These are phyloP conservation scores for Neogobius melanostomus DNA, from an alignment of 2,113 vertebrate species.

Conservation along the genomic window DNA sequence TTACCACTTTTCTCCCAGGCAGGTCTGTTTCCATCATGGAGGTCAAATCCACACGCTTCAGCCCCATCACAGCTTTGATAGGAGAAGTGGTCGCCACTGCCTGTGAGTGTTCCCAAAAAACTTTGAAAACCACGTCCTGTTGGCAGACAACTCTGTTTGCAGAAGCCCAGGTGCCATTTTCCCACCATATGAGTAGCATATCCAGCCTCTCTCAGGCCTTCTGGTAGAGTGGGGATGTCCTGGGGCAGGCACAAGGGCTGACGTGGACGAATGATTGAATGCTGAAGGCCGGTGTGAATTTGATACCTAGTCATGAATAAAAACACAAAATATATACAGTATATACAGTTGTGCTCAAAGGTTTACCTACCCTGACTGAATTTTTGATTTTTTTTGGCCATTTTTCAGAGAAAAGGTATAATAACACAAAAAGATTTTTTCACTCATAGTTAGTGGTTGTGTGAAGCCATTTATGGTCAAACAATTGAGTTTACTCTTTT, in stretches of 20 bases:
- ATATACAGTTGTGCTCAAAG: neutral
- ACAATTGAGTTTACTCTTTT: too few relatives aligned
- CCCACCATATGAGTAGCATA: conserved; percentile 94
- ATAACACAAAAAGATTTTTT: too few relatives aligned
- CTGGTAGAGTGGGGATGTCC: conserved; percentile 85
- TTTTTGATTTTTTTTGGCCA: too few relatives aligned
- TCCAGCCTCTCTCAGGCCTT: conserved; percentile 84
- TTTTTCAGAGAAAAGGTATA: too few relatives aligned
- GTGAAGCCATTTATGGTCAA: too few relatives aligned
- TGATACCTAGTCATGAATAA: conserved; percentile 81
- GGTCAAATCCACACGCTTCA: conserved; percentile 90
- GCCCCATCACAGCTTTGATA: conserved; percentile 92
- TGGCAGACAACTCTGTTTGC: conserved; percentile 86
- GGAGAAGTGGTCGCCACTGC: conserved; percentile 92
- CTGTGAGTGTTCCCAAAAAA: conserved; percentile 90
- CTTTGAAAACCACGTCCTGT: conserved; percentile 88
- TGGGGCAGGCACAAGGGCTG: conserved; percentile 92
- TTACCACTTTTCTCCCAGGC: conserved; percentile 89
- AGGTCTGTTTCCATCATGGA: conserved; percentile 87
- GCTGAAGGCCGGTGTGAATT: conserved; percentile 94
- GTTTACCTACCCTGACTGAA: too few relatives aligned
- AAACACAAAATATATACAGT: neutral
- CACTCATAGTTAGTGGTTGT: too few relatives aligned
- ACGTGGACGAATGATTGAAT: conserved; percentile 89
- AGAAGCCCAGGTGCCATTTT: conserved; percentile 97